Conservation (phyloP, 2,113 vertebrate species). For the Chionodraco myersi region DNA sequence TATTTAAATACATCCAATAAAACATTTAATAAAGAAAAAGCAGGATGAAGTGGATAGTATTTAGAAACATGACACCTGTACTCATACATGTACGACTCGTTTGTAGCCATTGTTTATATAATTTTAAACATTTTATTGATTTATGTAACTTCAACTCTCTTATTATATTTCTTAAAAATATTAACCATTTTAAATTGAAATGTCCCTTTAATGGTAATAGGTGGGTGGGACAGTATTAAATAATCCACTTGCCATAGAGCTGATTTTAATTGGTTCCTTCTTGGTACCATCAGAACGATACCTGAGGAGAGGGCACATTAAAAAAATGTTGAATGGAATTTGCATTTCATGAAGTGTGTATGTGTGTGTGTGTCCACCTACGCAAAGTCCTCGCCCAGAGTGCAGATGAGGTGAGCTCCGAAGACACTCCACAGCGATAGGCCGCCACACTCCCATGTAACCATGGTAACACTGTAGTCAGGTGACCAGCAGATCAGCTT, state of each 20-base stretch:
- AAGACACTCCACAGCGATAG: conserved; percentile 98
- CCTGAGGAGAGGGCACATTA: conserved; percentile 75
- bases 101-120: background rate
- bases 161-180: too few species aligned
- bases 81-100: background rate
- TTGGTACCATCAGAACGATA: conserved; percentile 95
- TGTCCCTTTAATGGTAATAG: background rate
- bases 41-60: background rate
- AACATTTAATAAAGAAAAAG: background rate
- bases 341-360: background rate
- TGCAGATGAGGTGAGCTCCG: conserved; percentile 98
- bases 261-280: conserved; percentile 96
- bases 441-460: conserved; percentile 96
- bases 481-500: conserved; percentile 96
- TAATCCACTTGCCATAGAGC: conserved; percentile 90
- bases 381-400: conserved; percentile 97
- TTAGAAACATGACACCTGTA: background rate
- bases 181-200: background rate
- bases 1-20: background rate
- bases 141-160: background rate
- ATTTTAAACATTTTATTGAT: background rate
- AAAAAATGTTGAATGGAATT: background rate
- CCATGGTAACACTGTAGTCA: conserved; percentile 95
- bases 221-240: background rate
- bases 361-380: conserved; percentile 79